Evolutionary conservation across 2,888 invertebrate genomes (phyloP).

Genomic region (Harpagoxenus sublaevis): DNA sequence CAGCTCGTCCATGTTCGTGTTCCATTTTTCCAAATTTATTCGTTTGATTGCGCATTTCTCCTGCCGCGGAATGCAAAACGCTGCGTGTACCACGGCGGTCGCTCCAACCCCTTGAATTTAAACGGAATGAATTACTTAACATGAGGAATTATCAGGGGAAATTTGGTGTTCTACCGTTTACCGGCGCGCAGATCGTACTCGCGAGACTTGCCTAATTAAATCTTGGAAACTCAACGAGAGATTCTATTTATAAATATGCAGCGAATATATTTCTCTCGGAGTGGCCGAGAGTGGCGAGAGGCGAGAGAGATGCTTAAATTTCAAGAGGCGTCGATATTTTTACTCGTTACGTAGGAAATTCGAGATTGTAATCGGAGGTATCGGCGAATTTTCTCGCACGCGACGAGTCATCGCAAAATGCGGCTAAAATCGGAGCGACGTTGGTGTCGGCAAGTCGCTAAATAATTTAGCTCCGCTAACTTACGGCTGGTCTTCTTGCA

Average conservation of each 20-base stretch:
- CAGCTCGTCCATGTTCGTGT: slow-evolving; percentile 99
- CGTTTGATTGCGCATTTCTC: slow-evolving; percentile 99
- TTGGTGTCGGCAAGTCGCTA: background rate
- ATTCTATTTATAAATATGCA: slow-evolving; percentile 10
- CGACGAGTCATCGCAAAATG: background rate
- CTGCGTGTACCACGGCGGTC: slow-evolving; percentile 98
- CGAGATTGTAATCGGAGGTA: background rate
- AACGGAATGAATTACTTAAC: background rate
- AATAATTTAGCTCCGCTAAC: slow-evolving; percentile 18
- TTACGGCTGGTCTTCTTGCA: background rate
- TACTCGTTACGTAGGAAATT: background rate
- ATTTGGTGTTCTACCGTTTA: background rate
- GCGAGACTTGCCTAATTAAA: background rate
- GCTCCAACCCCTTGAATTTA: slow-evolving; percentile 95
- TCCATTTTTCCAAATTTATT: slow-evolving; percentile 99
- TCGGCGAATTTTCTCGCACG: background rate
- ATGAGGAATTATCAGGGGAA: background rate
- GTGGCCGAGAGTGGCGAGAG: background rate
- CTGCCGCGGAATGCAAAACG: slow-evolving; percentile 95
- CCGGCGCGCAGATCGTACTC: background rate
- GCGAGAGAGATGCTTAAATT: background rate
- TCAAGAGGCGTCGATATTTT: background rate
- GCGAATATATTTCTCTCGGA: background rate
- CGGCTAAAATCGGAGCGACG: background rate
- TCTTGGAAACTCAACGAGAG: background rate